Conservation (phyloP, 1,140 invertebrate genomes). For the Apis florea region DNA sequence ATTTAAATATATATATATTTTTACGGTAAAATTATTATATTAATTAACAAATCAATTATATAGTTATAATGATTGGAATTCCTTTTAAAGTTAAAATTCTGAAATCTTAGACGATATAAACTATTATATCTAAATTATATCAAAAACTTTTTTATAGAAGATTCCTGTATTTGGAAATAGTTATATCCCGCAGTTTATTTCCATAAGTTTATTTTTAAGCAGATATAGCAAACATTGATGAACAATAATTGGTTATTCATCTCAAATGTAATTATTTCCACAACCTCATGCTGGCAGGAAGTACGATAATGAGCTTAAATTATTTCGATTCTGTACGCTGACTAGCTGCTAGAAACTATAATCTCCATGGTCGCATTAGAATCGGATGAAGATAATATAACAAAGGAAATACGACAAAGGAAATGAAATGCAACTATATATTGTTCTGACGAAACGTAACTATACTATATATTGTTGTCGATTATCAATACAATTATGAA, state of each 20-base stretch:
- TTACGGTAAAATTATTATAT: background rate
- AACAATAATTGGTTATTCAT: background rate
- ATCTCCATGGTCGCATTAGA: slow-evolving; percentile 38
- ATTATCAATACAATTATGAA: background rate
- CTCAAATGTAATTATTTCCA: background rate
- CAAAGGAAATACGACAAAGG: slow-evolving; percentile 45
- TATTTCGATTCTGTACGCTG: slow-evolving; percentile 37
- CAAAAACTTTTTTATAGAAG: background rate
- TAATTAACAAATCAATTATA: background rate
- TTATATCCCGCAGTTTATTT: background rate
- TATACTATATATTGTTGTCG: background rate
- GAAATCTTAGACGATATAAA: too few relatives aligned
- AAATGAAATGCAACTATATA: slow-evolving; percentile 18
- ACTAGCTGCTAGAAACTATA: slow-evolving; percentile 18
- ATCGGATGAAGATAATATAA: slow-evolving; percentile 44
- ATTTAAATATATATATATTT: background rate
- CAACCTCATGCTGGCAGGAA: slow-evolving; percentile 19
- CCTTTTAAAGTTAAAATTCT: too few relatives aligned
- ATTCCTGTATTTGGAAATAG: background rate
- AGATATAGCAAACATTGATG: too few relatives aligned
- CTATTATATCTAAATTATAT: too few relatives aligned
- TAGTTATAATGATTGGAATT: background rate
- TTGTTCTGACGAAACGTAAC: background rate
- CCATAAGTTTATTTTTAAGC: too few relatives aligned
- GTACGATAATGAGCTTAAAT: slow-evolving; percentile 42